Base-by-base conservation (phyloP, 2,113 vertebrate genomes). In the Balaenoptera acutorostrata region DNA sequence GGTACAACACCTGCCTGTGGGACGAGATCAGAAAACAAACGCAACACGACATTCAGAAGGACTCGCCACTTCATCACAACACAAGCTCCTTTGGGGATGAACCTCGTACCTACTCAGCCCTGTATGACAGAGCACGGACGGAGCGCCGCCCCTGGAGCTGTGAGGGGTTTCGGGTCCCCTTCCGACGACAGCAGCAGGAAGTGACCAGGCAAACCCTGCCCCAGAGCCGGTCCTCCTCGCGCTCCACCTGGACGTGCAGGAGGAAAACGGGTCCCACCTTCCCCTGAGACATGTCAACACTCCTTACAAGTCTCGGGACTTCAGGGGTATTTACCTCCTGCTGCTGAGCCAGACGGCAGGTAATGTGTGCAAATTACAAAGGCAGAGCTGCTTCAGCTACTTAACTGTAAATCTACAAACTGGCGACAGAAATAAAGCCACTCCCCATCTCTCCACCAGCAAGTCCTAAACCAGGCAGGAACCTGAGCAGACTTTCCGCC, bases 181-280 rank as follows among this genome's bases (percentile, higher is more conserved):
- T 31, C 8, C 46, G 46, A 25, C 36, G 3, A 1, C 27, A 18
- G 21, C 15, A 15, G 36, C 33, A 66, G 44, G 13, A 31, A n/a
- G 13, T 1, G 7, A 25, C 17, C 11, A 2, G 1, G 4, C 61
- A 31, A 39, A 33, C 33, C 10, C 25, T 3, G 23, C 5, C 33
- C 13, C 1, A 8, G 23, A 52, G 39, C 71, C 12, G n/a, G 8
- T 1, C 12, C 59, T 41, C 39, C 49, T 15, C 3, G 1, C 1
- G 49, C 23, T 21, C 8, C 4, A 7, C 1, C 6, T 2, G 0
- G 33, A 63, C 3, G 1, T 64, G 18, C 27, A 8, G 15, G 12
- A 25, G 33, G 57, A 64, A 41, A 33, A 84, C 17, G 12, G 10
- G 27, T 41, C n/a, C 6, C 4, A 25, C 39, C 55, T 64, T 84